Evolutionary conservation across 2,113 vertebrate genomes (phyloP).

Genomic region (Oryzias curvinotus): DNA sequence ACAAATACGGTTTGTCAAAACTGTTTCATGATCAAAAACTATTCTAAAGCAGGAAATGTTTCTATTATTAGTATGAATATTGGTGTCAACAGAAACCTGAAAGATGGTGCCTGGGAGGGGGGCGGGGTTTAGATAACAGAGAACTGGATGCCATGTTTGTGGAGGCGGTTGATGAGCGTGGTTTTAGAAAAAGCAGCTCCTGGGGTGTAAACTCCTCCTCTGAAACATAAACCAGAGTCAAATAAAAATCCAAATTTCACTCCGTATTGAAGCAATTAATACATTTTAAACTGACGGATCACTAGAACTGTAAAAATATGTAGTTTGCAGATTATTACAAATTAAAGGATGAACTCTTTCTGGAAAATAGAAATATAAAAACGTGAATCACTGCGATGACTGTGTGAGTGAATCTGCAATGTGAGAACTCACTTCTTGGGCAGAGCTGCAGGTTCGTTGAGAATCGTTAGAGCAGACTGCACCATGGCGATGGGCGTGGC

Average conservation of each 20-base stretch:
- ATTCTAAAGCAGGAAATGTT: slow-evolving; percentile 9
- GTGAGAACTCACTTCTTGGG: slow-evolving; percentile 84
- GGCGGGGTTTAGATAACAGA: slow-evolving; percentile 75
- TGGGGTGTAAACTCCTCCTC: slow-evolving; percentile 92
- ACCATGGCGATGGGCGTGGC: slow-evolving; percentile 92
- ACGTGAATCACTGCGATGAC: not conserved
- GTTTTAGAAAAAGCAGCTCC: slow-evolving; percentile 91
- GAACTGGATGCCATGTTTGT: slow-evolving; percentile 88
- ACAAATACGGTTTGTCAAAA: not conserved
- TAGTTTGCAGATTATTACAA: too few species aligned
- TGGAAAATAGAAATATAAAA: not conserved
- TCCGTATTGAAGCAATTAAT: not conserved
- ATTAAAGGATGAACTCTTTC: too few species aligned
- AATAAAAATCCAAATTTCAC: not conserved
- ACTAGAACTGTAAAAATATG: too few species aligned
- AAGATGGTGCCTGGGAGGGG: not conserved
- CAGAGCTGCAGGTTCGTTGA: slow-evolving; percentile 84
- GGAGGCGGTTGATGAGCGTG: slow-evolving; percentile 88
- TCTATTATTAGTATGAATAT: slow-evolving; percentile 16
- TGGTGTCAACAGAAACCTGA: slow-evolving; percentile 43
- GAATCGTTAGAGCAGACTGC: slow-evolving; percentile 87
- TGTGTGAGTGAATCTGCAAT: not conserved
- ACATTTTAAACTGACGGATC: too few species aligned
- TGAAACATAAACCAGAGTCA: slow-evolving; percentile 50
- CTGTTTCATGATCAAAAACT: not conserved